A percentile compares a stretch with the other conserved stretches of the same genome.
phyloP scores from a whole-genome alignment of 2,113 vertebrate species.

The Corvus moneduloides region DNA sequence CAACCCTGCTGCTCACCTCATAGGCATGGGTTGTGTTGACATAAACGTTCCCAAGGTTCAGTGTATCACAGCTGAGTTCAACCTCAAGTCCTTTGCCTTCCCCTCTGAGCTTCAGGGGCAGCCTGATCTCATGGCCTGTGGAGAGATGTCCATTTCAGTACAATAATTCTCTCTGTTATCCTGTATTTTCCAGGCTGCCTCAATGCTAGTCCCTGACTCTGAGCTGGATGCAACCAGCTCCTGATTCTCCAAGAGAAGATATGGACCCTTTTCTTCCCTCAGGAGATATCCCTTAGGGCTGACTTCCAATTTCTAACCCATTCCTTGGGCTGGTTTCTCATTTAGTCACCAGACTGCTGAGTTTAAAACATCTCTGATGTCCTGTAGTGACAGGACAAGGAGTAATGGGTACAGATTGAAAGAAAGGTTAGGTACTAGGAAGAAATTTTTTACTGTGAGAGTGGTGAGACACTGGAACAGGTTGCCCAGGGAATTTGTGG shows the following conservation, averaged over 20 bases:
- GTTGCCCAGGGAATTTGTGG: not conserved
- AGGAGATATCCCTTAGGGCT: not conserved
- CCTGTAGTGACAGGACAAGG: not conserved
- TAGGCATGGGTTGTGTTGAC: not conserved
- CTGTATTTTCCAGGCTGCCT: too few relatives aligned
- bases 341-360: not conserved
- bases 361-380: not conserved
- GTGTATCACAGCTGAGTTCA: too few relatives aligned
- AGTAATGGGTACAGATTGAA: not conserved
- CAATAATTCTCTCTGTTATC: too few relatives aligned
- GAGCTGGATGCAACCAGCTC: too few relatives aligned
- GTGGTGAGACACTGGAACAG: not conserved
- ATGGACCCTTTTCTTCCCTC: not conserved
- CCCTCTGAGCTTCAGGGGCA: too few relatives aligned
- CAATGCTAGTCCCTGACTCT: too few relatives aligned
- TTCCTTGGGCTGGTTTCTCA: not conserved
- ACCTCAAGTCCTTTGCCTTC: too few relatives aligned
- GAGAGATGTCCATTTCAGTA: too few relatives aligned
- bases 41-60: too few relatives aligned
- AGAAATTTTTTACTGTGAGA: not conserved
- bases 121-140: too few relatives aligned
- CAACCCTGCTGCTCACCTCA: constrained; percentile 72
- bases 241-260: too few relatives aligned
- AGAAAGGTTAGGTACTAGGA: not conserved
- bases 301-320: not conserved